These are phyloP conservation scores for Bubo scandiacus DNA, from an alignment of 2,113 vertebrate genomes.

Conservation along the genomic window DNA sequence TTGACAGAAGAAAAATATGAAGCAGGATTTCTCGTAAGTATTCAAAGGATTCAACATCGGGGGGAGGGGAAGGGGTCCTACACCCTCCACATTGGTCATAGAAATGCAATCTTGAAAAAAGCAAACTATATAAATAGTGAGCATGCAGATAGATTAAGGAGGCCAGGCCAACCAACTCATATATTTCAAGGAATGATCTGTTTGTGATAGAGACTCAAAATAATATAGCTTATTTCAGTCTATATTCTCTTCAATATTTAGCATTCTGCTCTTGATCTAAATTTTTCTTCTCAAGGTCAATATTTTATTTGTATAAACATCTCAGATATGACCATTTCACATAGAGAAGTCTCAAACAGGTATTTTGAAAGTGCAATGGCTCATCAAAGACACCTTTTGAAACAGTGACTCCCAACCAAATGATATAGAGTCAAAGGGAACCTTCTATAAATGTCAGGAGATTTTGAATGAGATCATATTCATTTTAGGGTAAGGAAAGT, in stretches of 20 bases:
- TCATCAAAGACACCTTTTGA: neutral
- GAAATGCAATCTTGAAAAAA: neutral
- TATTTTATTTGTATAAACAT: neutral
- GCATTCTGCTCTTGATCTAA: neutral
- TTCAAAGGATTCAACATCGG: neutral
- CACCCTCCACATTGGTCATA: fast-evolving
- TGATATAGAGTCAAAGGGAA: neutral
- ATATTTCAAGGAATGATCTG: neutral
- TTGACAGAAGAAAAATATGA: neutral
- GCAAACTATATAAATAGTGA: neutral
- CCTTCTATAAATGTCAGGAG: neutral
- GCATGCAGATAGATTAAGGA: neutral
- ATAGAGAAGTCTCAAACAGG: neutral
- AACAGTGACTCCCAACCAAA: neutral
- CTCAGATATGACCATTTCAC: neutral
- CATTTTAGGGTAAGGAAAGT: neutral
- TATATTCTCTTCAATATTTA: neutral
- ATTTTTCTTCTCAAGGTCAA: neutral
- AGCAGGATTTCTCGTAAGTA: neutral
- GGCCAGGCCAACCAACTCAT: neutral
- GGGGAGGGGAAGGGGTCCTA: neutral
- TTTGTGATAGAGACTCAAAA: neutral
- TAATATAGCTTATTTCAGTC: neutral
- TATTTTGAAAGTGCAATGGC: neutral
- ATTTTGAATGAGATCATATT: neutral